Evolutionary conservation across 2,797 vertebrate species (phyloP).

Genomic region (Lagodon rhomboides): DNA sequence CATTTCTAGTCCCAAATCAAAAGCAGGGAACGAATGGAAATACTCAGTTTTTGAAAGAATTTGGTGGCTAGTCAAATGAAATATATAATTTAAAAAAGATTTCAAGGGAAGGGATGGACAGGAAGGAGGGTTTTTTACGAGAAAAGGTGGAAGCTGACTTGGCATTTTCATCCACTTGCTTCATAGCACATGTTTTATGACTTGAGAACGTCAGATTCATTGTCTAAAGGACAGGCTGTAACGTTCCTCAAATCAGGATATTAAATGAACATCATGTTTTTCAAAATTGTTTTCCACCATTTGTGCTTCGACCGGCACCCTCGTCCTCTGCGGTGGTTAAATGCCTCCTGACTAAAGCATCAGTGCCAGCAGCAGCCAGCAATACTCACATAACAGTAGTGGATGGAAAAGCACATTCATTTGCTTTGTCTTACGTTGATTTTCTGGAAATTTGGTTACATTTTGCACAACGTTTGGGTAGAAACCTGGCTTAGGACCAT

Average conservation of each 20-base stretch:
- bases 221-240: neutral
- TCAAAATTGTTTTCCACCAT: neutral
- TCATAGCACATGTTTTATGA: neutral
- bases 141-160: neutral
- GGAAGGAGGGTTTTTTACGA: neutral
- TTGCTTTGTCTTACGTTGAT: neutral
- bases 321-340: neutral
- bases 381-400: neutral
- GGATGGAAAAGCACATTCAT: neutral
- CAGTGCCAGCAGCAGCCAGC: neutral
- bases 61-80: neutral
- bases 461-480: neutral
- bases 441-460: neutral
- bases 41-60: neutral
- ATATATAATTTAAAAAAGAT: conserved; percentile 11
- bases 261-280: neutral
- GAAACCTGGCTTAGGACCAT: neutral
- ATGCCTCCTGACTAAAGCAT: neutral
- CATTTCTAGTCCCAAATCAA: conserved; percentile 13
- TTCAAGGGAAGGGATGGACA: neutral
- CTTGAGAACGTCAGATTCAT: neutral
- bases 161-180: neutral
- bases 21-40: neutral
- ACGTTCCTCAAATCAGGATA: neutral
- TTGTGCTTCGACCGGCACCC: neutral